Evolutionary conservation across 2,113 vertebrate species (phyloP).

Genomic region (Aegotheles bennettii): DNA sequence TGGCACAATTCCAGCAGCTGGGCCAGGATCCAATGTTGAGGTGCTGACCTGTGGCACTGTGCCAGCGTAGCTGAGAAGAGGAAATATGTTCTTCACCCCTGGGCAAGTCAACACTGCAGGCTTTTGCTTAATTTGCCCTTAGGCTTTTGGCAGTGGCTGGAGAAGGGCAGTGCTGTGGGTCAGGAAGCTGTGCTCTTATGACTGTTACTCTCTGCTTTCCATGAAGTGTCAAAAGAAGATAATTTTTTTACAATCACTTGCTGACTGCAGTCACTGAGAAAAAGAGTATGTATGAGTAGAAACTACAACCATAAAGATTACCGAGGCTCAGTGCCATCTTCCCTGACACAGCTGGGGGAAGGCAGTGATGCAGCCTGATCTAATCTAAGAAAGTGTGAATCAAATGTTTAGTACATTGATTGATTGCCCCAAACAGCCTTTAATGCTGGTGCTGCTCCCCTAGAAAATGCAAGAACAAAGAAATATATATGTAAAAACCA

Average conservation of each 20-base stretch:
- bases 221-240: not conserved
- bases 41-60: not conserved
- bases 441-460: not conserved
- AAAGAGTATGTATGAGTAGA: not conserved
- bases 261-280: not conserved
- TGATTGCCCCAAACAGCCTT: not conserved
- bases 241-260: not conserved
- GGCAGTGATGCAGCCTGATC: no score
- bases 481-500: not conserved
- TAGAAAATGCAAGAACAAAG: not conserved
- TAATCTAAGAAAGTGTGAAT: not conserved
- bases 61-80: not conserved
- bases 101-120: not conserved
- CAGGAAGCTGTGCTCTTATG: not conserved
- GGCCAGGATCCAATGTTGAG: not conserved
- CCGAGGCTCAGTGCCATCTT: not conserved
- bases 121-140: not conserved
- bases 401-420: not conserved
- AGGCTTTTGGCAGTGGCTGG: not conserved
- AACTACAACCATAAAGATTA: not conserved
- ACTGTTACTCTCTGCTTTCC: not conserved
- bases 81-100: not conserved
- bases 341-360: accelerated
- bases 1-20: not conserved
- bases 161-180: not conserved